Evolutionary conservation across 2,113 vertebrate species (phyloP), one percentile per base, ranked within the genome.

Genomic region (Thymallus thymallus): DNA sequence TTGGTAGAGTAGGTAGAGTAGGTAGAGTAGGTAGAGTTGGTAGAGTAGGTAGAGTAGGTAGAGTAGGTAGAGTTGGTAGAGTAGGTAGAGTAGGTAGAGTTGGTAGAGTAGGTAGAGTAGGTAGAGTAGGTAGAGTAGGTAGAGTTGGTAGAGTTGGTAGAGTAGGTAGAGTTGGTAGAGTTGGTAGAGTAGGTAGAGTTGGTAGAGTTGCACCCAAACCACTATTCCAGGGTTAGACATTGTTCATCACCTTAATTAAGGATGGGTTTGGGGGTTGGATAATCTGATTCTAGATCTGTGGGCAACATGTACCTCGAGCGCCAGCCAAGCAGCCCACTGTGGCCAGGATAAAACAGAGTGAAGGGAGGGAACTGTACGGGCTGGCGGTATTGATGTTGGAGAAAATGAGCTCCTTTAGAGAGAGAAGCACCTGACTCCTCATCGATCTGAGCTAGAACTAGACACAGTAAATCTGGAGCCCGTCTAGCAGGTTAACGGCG

Each of bases 401-500:
- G 89, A 91, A 91, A 93, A 92, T 90, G 82, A 90, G 87, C 86
- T 72, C 73, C 65, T 84, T 79, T 86, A 81, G 56, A 72, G 58
- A 41, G 61, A 66, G 70, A 76, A 80, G 77, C 75, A 80, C 79
- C 70, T 72, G 82, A 84, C 86, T 88, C 80, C 79, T 72, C 86
- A 93, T 94, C 83, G 92, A 92, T 92, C 87, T 29, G 45, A 84
- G 51, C 79, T 87, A 91, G 89, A 92, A 92, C 91, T 88, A 89
- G 87, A 90, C 90, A 84, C 67, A 10, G 86, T 91, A 92, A 92
- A 93, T 93, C 90, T 89, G 84, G 77, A 84, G 84, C 76, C 77
- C 88, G 88, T 87, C 91, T 88, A 90, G 89, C 87, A 90, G 88
- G 85, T 91, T 85, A 26, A 26, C 26, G 26, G 26, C 26, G 26